These are phyloP conservation scores for Sinelater perroti DNA, from an alignment of 2,888 invertebrate species.

Conservation along the genomic window DNA sequence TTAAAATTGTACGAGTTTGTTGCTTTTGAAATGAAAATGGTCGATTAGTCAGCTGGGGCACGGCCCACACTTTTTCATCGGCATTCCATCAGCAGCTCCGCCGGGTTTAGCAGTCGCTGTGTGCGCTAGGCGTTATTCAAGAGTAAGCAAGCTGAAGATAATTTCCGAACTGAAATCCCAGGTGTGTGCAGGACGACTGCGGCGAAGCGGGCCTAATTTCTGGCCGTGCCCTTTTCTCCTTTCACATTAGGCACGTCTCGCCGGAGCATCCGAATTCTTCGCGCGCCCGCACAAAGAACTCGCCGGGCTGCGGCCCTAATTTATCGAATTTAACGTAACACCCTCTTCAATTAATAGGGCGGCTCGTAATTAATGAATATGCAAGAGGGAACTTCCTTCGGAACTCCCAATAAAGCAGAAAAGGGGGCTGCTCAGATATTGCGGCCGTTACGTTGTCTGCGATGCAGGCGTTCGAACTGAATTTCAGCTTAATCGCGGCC, in stretches of 20 bases:
- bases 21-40: no score
- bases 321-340: slow-evolving; percentile 13
- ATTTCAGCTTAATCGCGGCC: slow-evolving; percentile 26
- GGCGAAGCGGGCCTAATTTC: slow-evolving; percentile 12
- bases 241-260: slow-evolving; percentile 13
- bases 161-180: slow-evolving; percentile 7
- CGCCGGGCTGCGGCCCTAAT: not conserved
- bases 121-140: no score
- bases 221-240: slow-evolving; percentile 1
- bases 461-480: slow-evolving; percentile 25
- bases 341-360: slow-evolving; percentile 13
- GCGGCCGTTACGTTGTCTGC: slow-evolving; percentile 17
- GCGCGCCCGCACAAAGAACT: not conserved
- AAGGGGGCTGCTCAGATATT: slow-evolving; percentile 3
- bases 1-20: no score
- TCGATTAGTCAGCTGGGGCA: no score
- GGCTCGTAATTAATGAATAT: slow-evolving; percentile 12
- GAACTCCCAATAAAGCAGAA: slow-evolving; percentile 8
- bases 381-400: slow-evolving; percentile 14
- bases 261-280: slow-evolving; percentile 1
- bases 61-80: no score
- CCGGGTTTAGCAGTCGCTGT: no score
- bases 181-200: slow-evolving; percentile 13
- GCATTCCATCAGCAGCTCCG: no score
- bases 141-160: slow-evolving; percentile 10